Conservation (phyloP, 2,113 vertebrate genomes). For the Gambusia holbrooki region DNA sequence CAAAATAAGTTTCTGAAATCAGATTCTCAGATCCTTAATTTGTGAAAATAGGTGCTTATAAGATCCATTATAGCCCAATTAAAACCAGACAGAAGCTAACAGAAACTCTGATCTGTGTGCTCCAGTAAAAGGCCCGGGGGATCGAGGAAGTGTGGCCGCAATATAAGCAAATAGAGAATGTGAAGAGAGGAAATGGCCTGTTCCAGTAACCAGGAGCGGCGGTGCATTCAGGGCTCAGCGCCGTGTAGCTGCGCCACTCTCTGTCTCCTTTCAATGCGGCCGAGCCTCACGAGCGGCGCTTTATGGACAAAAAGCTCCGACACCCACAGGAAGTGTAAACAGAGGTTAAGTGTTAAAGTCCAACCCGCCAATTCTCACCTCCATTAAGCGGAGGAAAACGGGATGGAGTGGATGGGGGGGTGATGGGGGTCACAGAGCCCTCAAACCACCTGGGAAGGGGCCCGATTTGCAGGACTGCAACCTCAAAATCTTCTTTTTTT, state of each 20-base stretch:
- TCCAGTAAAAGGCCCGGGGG: conserved; percentile 38
- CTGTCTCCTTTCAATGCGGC: conserved; percentile 60
- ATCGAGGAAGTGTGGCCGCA: conserved; percentile 60
- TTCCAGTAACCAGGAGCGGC: conserved; percentile 55
- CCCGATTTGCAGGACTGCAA: conserved; percentile 21
- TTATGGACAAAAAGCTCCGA: conserved; percentile 65
- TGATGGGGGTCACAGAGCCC: conserved; percentile 36
- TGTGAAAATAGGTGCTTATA: background rate
- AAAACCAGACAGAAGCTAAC: conserved; percentile 4
- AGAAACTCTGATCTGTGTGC: conserved; percentile 28
- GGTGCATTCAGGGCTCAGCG: conserved; percentile 59
- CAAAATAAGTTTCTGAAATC: background rate
- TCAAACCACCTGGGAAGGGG: conserved; percentile 62
- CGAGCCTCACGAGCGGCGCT: conserved; percentile 40
- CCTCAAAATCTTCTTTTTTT: background rate
- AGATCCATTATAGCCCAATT: conserved; percentile 7
- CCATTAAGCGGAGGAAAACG: conserved; percentile 70
- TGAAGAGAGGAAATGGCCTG: conserved; percentile 65
- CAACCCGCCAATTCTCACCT: conserved; percentile 83
- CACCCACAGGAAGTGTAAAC: conserved; percentile 83
- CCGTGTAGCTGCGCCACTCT: conserved; percentile 41
- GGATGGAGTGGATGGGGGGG: conserved; percentile 16
- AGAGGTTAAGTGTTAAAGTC: conserved; percentile 82
- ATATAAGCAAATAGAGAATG: conserved; percentile 73
- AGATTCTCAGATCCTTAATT: background rate